A percentile compares a stretch with the other conserved stretches of the same genome.
These are phyloP conservation scores for Apotomis turbidana DNA, from an alignment of 2,888 invertebrate species.

Conservation along the genomic window DNA sequence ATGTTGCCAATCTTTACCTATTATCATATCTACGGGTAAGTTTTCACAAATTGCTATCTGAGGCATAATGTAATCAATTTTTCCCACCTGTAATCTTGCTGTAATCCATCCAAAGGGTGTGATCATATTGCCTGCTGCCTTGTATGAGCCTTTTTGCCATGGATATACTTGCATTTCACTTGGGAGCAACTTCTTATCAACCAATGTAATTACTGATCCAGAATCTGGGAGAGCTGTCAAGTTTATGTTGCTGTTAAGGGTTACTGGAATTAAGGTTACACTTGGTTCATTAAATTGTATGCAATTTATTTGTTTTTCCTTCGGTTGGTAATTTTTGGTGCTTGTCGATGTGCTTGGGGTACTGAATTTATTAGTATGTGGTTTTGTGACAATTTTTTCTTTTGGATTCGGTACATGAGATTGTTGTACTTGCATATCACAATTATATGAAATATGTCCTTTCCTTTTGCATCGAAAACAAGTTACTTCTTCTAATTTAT, in stretches of 20 bases:
- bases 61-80: slow-evolving; percentile 10
- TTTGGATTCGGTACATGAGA: not conserved
- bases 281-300: not conserved
- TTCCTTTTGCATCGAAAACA: slow-evolving; percentile 9
- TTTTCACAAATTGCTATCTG: slow-evolving; percentile 13
- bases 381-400: not conserved
- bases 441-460: slow-evolving; percentile 18
- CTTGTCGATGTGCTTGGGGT: not conserved
- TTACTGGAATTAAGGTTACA: not conserved
- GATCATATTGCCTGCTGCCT: not conserved
- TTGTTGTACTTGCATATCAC: not conserved
- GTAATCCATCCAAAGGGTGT: slow-evolving; percentile 11
- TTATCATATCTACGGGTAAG: slow-evolving; percentile 14
- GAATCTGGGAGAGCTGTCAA: not conserved
- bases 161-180: not conserved
- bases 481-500: slow-evolving; percentile 1
- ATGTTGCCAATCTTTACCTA: slow-evolving; percentile 16
- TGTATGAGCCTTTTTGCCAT: slow-evolving; percentile 2
- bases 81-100: slow-evolving; percentile 5
- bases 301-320: not conserved
- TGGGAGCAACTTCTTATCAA: not conserved
- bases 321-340: not conserved
- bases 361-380: not conserved
- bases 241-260: not conserved
- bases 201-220: not conserved